Evolutionary conservation across 2,888 invertebrate species (phyloP).

Genomic region (Drosophila differens): DNA sequence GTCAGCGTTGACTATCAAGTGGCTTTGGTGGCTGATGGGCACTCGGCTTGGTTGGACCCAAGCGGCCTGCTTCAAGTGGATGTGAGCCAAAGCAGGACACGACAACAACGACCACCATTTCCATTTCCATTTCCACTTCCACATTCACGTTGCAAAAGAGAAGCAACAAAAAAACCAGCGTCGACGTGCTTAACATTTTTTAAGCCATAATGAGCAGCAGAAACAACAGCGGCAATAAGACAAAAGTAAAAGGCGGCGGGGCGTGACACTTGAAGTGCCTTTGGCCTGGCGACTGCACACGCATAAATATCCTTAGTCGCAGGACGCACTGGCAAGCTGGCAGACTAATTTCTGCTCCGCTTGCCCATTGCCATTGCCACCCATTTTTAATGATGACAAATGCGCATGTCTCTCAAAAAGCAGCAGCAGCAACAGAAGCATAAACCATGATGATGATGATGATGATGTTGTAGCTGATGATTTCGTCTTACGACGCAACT

Average conservation of each 20-base stretch:
- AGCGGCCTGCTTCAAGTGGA: conserved; percentile 64
- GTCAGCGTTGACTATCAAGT: conserved; percentile 79
- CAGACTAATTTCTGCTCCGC: conserved; percentile 63
- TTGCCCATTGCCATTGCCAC: conserved; percentile 32
- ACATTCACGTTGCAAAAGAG: conserved; percentile 18
- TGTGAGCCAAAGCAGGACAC: conserved; percentile 18
- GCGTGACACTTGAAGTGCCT: conserved; percentile 71
- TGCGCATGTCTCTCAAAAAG: conserved; percentile 47
- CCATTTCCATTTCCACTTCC: background rate
- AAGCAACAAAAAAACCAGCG: conserved; percentile 47
- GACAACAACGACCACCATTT: conserved; percentile 14
- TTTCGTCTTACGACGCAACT: conserved; percentile 51
- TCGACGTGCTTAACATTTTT: conserved; percentile 78
- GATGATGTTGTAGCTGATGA: conserved; percentile 39
- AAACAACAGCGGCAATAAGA: conserved; percentile 37
- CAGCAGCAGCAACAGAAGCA: conserved; percentile 25
- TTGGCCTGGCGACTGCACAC: conserved; percentile 66
- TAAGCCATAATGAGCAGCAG: conserved; percentile 73
- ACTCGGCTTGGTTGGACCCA: conserved; percentile 53
- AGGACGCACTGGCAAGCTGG: conserved; percentile 21
- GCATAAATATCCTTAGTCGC: conserved; percentile 69
- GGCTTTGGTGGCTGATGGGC: conserved; percentile 57
- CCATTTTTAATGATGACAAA: conserved; percentile 76
- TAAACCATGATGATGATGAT: conserved; percentile 9
- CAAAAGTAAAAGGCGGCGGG: conserved; percentile 57